These are phyloP conservation scores for Hypena proboscidalis DNA, from an alignment of 2,888 invertebrate species.

Conservation along the genomic window DNA sequence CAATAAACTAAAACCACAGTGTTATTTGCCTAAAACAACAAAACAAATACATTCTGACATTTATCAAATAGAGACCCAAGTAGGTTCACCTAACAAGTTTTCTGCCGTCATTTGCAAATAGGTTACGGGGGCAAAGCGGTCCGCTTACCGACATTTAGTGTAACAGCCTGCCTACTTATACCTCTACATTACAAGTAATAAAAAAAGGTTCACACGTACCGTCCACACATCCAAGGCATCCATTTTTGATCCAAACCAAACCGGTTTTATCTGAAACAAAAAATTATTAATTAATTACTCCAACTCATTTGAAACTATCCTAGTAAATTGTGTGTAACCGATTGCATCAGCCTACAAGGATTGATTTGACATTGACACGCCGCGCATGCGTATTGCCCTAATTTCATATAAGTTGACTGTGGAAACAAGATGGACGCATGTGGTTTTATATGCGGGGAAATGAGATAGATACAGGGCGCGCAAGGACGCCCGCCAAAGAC, in stretches of 20 bases:
- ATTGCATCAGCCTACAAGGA: constrained; percentile 82
- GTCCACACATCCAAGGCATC: constrained; percentile 42
- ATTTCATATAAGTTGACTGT: constrained; percentile 65
- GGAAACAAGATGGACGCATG: constrained; percentile 54
- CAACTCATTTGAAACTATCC: constrained; percentile 47
- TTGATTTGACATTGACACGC: constrained; percentile 84
- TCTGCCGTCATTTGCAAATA: constrained; percentile 37
- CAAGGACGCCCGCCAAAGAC: constrained; percentile 51
- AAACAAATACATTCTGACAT: not conserved
- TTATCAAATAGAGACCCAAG: constrained; percentile 5
- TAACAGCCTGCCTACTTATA: constrained; percentile 18
- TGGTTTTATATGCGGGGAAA: constrained; percentile 42
- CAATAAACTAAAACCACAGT: too few relatives aligned
- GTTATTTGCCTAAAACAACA: not conserved
- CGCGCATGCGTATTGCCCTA: constrained; percentile 83
- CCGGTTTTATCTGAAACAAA: constrained; percentile 52
- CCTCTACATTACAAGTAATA: constrained; percentile 26
- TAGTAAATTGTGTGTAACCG: constrained; percentile 52
- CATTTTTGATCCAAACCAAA: constrained; percentile 46
- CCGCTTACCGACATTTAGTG: constrained; percentile 29
- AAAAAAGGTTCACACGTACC: constrained; percentile 34
- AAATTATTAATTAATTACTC: constrained; percentile 49
- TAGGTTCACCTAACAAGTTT: constrained; percentile 11
- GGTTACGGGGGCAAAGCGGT: constrained; percentile 27
- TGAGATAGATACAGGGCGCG: constrained; percentile 54